phyloP scores from a whole-genome alignment of 2,113 vertebrate genomes.

The Glaucidium brasilianum region DNA sequence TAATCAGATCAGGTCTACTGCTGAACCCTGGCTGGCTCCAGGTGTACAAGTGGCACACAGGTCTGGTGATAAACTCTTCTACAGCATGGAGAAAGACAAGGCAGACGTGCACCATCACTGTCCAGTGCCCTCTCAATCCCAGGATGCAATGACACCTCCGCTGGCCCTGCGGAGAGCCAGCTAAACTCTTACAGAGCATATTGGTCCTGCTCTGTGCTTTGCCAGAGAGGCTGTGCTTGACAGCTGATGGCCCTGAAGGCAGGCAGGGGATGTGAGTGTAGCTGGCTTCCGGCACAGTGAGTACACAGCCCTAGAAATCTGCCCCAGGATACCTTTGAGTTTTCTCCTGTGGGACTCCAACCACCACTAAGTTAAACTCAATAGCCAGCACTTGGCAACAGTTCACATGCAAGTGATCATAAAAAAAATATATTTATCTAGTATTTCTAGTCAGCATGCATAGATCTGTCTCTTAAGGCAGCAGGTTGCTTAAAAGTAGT shows the following conservation, averaged over 20 bases:
- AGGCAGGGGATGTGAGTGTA: not conserved
- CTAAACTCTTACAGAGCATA: not conserved
- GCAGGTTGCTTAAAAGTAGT: not conserved
- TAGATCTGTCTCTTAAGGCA: not conserved
- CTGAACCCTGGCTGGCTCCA: not conserved
- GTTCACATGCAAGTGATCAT: not conserved
- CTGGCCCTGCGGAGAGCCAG: not conserved
- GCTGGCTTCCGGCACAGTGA: not conserved
- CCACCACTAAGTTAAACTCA: not conserved
- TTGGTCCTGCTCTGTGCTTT: not conserved
- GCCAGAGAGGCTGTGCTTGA: not conserved
- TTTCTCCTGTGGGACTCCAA: not conserved
- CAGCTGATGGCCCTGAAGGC: not conserved
- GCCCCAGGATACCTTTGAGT: not conserved
- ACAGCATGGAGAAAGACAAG: not conserved
- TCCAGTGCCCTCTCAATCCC: not conserved
- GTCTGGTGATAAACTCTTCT: not conserved
- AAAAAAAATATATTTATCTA: not conserved
- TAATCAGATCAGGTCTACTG: not conserved
- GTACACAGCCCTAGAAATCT: not conserved
- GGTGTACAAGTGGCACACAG: not conserved
- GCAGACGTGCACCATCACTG: accelerated
- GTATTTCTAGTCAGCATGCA: not conserved
- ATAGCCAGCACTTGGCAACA: not conserved
- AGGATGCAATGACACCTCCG: not conserved